Percentiles rank a stretch among this genome's conserved stretches.
These are phyloP conservation scores for Xestia c-nigrum DNA, from an alignment of 2,888 invertebrate genomes.

Conservation along the genomic window DNA sequence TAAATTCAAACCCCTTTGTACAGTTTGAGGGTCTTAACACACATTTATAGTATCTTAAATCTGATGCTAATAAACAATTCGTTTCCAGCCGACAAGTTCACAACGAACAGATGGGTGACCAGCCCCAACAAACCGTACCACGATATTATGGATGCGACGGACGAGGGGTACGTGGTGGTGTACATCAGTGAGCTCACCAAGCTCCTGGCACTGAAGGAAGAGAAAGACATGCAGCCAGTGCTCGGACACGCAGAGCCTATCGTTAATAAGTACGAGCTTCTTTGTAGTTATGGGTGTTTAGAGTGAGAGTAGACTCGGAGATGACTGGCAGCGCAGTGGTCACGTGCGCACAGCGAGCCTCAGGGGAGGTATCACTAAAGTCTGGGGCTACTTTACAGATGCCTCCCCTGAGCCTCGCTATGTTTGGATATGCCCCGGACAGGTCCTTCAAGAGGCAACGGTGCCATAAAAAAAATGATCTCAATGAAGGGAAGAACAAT, in stretches of 20 bases:
- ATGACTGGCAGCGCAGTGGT: no score
- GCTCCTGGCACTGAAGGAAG: not conserved
- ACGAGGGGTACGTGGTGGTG: not conserved
- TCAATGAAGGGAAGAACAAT: no score
- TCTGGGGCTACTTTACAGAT: no score
- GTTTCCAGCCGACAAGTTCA: not conserved
- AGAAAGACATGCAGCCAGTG: not conserved
- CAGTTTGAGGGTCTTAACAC: no score
- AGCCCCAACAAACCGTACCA: not conserved
- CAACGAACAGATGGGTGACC: fast-evolving
- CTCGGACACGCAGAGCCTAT: not conserved
- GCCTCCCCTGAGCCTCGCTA: no score
- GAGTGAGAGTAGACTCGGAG: no score
- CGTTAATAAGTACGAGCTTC: not conserved
- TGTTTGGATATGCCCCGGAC: no score
- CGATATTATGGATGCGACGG: not conserved
- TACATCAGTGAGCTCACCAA: not conserved
- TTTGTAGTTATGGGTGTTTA: not conserved
- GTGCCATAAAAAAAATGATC: no score
- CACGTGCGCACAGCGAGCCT: no score
- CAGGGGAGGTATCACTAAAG: no score
- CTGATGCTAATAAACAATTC: not conserved
- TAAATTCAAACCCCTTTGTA: no score
- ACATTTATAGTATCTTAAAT: not conserved
- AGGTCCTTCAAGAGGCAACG: no score